Conservation (phyloP, 1,140 invertebrate species). For the Calephelis virginiensis region DNA sequence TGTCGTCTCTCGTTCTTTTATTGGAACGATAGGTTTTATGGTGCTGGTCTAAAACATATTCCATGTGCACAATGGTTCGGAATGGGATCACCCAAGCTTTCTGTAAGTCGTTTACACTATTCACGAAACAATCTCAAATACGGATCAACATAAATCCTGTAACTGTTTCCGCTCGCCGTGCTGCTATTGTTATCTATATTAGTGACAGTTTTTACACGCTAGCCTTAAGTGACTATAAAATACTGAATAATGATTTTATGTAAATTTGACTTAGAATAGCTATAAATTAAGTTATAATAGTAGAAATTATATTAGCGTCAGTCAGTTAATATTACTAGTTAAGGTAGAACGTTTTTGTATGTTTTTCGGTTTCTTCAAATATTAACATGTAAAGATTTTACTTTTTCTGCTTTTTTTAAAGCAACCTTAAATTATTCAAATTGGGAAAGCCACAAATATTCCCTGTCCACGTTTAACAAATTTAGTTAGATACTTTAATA, state of each 20-base stretch:
- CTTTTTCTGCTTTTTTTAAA: too few species aligned
- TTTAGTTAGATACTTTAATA: too few species aligned
- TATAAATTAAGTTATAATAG: too few species aligned
- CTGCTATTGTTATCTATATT: constrained; percentile 2
- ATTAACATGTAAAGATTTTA: too few species aligned
- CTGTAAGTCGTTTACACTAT: constrained; percentile 37
- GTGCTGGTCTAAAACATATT: constrained; percentile 11
- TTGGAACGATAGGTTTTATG: constrained; percentile 1
- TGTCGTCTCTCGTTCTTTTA: not conserved
- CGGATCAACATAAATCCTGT: constrained; percentile 39
- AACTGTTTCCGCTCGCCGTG: constrained; percentile 22
- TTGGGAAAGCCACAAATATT: too few species aligned
- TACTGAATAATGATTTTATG: not conserved
- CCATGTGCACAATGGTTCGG: constrained; percentile 18
- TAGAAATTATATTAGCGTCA: too few species aligned
- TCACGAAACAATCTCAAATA: constrained; percentile 44
- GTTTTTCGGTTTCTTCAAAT: too few species aligned
- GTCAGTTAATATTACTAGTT: too few species aligned
- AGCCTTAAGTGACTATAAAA: not conserved
- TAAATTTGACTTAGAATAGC: too few species aligned
- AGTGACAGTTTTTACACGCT: constrained; percentile 5
- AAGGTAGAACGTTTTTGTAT: too few species aligned
- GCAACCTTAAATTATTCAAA: too few species aligned
- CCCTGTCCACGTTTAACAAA: too few species aligned
- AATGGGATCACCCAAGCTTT: constrained; percentile 21